These are phyloP conservation scores for Lacanobia wlatinum DNA, from an alignment of 2,888 invertebrate genomes.

Conservation along the genomic window DNA sequence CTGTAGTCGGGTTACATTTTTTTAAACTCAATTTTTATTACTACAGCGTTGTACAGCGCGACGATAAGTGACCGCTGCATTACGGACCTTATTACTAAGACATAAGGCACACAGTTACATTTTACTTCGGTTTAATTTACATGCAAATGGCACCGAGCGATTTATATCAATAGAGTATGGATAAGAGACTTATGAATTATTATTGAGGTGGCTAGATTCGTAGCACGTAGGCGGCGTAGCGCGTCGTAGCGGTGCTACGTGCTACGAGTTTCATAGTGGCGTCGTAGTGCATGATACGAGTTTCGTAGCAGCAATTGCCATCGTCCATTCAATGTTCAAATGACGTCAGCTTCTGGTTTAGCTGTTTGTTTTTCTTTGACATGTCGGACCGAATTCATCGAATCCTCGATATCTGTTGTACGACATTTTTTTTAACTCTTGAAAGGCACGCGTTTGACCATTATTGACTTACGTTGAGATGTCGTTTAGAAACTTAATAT, in stretches of 20 bases:
- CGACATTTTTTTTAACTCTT: background rate
- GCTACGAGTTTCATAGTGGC: constrained; percentile 31
- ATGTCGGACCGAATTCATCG: background rate
- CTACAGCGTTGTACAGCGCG: constrained; percentile 39
- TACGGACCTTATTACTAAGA: constrained; percentile 16
- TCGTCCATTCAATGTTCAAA: constrained; percentile 1
- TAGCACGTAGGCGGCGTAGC: constrained; percentile 46
- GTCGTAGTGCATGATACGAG: constrained; percentile 45
- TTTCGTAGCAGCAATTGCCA: constrained; percentile 21
- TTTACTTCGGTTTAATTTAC: constrained; percentile 31
- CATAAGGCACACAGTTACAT: constrained; percentile 10
- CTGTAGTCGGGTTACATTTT: too few species aligned
- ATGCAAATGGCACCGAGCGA: constrained; percentile 54
- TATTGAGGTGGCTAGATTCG: constrained; percentile 37
- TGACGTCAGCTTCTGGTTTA: constrained; percentile 38
- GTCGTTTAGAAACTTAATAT: constrained; percentile 5
- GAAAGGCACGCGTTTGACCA: too few species aligned
- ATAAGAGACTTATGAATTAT: constrained; percentile 52
- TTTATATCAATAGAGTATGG: constrained; percentile 63
- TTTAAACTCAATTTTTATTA: too few species aligned
- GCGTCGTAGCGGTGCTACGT: constrained; percentile 58
- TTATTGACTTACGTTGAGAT: constrained; percentile 1
- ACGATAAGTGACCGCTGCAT: background rate
- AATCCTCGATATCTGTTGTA: background rate
- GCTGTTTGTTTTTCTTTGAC: constrained; percentile 26